These are phyloP conservation scores for Notolabrus celidotus DNA, from an alignment of 2,797 vertebrate species.

Conservation along the genomic window DNA sequence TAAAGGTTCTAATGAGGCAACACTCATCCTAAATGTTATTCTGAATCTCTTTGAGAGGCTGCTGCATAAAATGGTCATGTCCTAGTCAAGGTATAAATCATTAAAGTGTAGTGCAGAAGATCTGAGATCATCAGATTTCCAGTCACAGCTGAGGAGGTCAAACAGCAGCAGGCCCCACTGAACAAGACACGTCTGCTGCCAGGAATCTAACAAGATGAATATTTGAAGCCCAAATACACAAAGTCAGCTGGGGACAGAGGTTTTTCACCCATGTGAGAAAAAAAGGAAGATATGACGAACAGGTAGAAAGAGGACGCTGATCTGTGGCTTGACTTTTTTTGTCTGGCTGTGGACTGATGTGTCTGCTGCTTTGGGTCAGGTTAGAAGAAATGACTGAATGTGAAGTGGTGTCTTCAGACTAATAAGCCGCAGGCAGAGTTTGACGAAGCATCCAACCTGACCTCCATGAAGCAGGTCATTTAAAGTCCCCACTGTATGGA, in stretches of 20 bases:
- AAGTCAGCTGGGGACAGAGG: neutral
- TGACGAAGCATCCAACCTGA: neutral
- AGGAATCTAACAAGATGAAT: neutral
- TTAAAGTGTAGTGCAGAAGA: neutral
- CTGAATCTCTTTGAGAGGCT: neutral
- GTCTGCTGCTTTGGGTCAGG: neutral
- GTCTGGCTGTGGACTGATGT: no score
- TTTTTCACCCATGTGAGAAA: conserved; percentile 18
- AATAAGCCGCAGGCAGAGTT: neutral
- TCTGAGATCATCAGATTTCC: conserved; percentile 14
- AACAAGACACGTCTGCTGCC: neutral
- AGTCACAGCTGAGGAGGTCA: conserved; percentile 23
- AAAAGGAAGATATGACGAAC: neutral
- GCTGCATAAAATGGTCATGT: neutral
- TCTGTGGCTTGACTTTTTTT: neutral
- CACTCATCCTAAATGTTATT: neutral
- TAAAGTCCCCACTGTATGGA: neutral
- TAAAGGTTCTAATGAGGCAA: neutral
- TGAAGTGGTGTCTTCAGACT: neutral
- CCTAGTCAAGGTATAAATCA: conserved; percentile 11
- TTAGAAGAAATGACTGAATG: neutral
- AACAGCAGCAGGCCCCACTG: neutral
- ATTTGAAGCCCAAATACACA: neutral
- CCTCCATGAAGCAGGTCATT: neutral
- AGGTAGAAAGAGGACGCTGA: neutral